phyloP scores from a whole-genome alignment of 2,797 vertebrate genomes.

The Amblyraja radiata region DNA sequence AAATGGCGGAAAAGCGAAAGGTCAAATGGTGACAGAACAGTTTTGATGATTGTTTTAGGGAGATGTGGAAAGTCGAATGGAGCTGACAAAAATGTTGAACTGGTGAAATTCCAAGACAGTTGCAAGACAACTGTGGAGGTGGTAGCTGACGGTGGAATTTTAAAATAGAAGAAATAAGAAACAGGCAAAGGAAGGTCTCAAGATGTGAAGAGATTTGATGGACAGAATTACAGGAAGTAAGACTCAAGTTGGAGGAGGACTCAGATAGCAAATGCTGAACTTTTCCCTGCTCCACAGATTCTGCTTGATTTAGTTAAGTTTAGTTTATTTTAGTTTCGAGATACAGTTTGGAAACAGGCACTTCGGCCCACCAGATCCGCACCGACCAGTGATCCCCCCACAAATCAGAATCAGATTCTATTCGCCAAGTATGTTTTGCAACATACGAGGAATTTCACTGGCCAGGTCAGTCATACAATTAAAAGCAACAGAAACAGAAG shows the following conservation, averaged over 20 bases:
- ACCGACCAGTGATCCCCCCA: no score
- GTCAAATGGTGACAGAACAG: neutral
- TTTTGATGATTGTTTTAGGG: neutral
- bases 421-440: no score
- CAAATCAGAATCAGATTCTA: no score
- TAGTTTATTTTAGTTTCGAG: no score
- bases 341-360: no score
- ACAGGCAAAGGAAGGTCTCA: neutral
- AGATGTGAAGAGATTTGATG: neutral
- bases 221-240: neutral
- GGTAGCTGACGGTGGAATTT: neutral
- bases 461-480: no score
- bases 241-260: neutral
- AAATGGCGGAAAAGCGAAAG: neutral
- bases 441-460: no score
- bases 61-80: neutral
- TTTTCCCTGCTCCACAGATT: neutral
- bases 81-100: neutral
- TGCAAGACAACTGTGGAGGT: neutral
- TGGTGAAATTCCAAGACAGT: neutral
- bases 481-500: no score
- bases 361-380: no score
- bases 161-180: no score
- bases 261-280: neutral
- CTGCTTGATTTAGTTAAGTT: neutral